These are phyloP conservation scores for zebrafish (Danio rerio) DNA, from an alignment of 2,113 vertebrate genomes.

Conservation along the genomic window DNA sequence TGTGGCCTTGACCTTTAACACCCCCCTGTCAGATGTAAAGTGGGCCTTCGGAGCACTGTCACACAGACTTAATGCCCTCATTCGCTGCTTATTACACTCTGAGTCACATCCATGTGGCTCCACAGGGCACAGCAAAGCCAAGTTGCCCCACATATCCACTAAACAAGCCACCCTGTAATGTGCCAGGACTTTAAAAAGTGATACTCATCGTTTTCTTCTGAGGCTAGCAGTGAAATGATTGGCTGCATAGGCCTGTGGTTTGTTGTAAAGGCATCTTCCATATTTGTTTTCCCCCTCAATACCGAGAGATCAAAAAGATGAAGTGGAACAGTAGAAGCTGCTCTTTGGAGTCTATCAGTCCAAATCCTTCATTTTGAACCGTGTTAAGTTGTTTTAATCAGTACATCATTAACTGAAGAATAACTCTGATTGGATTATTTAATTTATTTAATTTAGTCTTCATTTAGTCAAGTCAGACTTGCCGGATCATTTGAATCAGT, in stretches of 20 bases:
- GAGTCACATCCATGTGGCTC: slow-evolving; percentile 17
- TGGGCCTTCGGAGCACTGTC: slow-evolving; percentile 10
- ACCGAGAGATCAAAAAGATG: too few species aligned
- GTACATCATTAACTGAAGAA: too few species aligned
- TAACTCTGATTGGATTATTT: too few species aligned
- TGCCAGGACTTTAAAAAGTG: not conserved
- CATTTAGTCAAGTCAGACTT: too few species aligned
- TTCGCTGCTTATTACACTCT: not conserved
- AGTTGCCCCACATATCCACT: not conserved
- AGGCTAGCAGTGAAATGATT: not conserved
- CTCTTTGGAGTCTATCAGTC: too few species aligned
- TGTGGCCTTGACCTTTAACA: slow-evolving; percentile 33
- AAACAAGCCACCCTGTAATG: not conserved
- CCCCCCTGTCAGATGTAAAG: not conserved
- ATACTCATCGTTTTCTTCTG: not conserved
- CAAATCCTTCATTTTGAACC: too few species aligned
- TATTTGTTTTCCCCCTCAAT: too few species aligned
- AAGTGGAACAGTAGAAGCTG: too few species aligned
- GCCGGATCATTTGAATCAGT: too few species aligned
- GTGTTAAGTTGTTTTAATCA: too few species aligned
- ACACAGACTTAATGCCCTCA: slow-evolving; percentile 17
- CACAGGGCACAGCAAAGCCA: not conserved
- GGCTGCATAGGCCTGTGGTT: not conserved
- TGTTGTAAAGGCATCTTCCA: not conserved
- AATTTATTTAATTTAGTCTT: too few species aligned